Evolutionary conservation across 2,113 vertebrate species (phyloP).

Genomic region (Suricata suricatta): DNA sequence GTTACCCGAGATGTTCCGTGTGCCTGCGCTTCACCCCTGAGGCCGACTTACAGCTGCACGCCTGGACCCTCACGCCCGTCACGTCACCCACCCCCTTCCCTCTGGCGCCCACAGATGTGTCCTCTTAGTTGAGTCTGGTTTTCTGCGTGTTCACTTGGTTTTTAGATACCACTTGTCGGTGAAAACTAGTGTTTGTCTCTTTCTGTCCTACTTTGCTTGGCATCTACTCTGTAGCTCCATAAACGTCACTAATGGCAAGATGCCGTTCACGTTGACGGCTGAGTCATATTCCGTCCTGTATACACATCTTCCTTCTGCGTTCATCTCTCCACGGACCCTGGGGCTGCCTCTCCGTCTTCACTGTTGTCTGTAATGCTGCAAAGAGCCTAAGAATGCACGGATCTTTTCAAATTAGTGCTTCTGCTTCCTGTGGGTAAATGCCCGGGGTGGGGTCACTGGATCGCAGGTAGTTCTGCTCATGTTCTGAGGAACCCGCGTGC

Average conservation of each 20-base stretch:
- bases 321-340: accelerated
- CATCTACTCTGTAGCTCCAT: background rate
- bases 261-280: background rate
- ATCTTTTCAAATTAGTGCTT: background rate
- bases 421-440: background rate
- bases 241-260: background rate
- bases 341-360: background rate
- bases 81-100: background rate
- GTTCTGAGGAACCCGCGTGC: background rate
- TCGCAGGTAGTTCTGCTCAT: background rate
- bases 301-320: background rate
- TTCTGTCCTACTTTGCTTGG: background rate
- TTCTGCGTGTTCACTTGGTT: background rate
- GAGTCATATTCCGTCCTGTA: background rate
- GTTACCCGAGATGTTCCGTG: background rate
- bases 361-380: accelerated
- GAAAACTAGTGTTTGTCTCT: background rate
- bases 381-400: accelerated
- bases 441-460: background rate
- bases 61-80: background rate
- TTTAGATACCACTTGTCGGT: background rate
- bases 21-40: background rate
- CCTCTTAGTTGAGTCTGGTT: background rate
- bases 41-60: background rate
- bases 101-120: too few species aligned